Percentiles rank a stretch among this genome's conserved stretches.
Evolutionary conservation across 1,140 invertebrate genomes (phyloP).

Genomic region (Drosophila albomicans): DNA sequence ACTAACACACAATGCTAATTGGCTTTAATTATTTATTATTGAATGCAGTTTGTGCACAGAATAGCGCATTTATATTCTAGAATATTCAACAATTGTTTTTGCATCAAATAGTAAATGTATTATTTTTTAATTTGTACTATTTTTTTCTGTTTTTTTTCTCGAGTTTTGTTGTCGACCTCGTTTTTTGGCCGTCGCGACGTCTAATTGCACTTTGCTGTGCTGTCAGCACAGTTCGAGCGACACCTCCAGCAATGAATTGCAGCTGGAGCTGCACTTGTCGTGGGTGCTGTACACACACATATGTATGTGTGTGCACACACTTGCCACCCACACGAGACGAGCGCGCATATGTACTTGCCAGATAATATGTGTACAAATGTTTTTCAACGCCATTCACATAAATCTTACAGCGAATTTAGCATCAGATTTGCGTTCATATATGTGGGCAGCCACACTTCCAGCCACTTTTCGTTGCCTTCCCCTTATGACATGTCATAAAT

Average conservation of each 20-base stretch:
- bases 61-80: background rate
- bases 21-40: constrained; percentile 25
- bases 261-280: constrained; percentile 41
- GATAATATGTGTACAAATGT: constrained; percentile 26
- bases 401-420: constrained; percentile 68
- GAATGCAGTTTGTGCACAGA: background rate
- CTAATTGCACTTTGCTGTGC: constrained; percentile 34
- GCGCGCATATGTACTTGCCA: background rate
- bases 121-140: no score
- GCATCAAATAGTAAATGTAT: background rate
- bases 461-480: constrained; percentile 24
- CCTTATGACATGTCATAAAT: constrained; percentile 61
- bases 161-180: constrained; percentile 7
- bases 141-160: background rate
- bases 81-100: background rate
- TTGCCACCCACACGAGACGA: constrained; percentile 1
- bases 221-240: constrained; percentile 22
- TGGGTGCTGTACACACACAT: constrained; percentile 8
- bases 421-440: constrained; percentile 64
- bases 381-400: constrained; percentile 52
- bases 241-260: constrained; percentile 32
- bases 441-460: constrained; percentile 44
- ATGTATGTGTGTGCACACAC: background rate
- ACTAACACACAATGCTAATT: constrained; percentile 11
- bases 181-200: constrained; percentile 1